These are phyloP conservation scores for Vespertilio murinus DNA, from an alignment of 2,797 vertebrate species.

Conservation along the genomic window DNA sequence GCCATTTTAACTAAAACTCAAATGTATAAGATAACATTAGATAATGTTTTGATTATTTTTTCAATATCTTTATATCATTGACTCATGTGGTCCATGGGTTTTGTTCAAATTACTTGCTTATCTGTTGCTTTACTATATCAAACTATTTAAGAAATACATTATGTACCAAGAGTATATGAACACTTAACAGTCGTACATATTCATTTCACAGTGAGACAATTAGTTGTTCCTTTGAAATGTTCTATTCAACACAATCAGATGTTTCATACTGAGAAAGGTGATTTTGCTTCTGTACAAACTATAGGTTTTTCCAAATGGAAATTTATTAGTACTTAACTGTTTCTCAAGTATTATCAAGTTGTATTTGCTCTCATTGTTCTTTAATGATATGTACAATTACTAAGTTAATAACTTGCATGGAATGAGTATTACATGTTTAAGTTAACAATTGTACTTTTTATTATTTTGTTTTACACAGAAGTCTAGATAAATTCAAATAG, in stretches of 20 bases:
- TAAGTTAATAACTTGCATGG: constrained; percentile 83
- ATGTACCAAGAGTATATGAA: constrained; percentile 65
- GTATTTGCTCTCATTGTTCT: constrained; percentile 85
- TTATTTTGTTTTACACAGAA: constrained; percentile 81
- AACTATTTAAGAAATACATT: constrained; percentile 68
- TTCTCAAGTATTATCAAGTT: constrained; percentile 82
- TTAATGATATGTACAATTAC: constrained; percentile 82
- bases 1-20: constrained; percentile 71
- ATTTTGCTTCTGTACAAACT: constrained; percentile 80
- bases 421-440: constrained; percentile 79
- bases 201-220: constrained; percentile 73
- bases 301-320: constrained; percentile 80
- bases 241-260: constrained; percentile 67
- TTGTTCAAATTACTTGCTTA: constrained; percentile 52
- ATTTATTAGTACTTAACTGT: constrained; percentile 80
- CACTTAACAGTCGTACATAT: constrained; percentile 68
- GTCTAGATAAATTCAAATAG: constrained; percentile 81
- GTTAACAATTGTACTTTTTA: constrained; percentile 84
- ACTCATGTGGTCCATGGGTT: constrained; percentile 66
- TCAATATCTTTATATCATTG: constrained; percentile 58
- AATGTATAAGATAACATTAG: constrained; percentile 77
- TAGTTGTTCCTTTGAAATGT: constrained; percentile 80
- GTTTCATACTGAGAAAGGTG: constrained; percentile 77
- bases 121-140: constrained; percentile 60
- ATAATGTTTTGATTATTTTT: constrained; percentile 77